A percentile compares a stretch with the other conserved stretches of the same genome.
phyloP scores from a whole-genome alignment of 1,140 invertebrate species.

The Steinernema feltiae region DNA sequence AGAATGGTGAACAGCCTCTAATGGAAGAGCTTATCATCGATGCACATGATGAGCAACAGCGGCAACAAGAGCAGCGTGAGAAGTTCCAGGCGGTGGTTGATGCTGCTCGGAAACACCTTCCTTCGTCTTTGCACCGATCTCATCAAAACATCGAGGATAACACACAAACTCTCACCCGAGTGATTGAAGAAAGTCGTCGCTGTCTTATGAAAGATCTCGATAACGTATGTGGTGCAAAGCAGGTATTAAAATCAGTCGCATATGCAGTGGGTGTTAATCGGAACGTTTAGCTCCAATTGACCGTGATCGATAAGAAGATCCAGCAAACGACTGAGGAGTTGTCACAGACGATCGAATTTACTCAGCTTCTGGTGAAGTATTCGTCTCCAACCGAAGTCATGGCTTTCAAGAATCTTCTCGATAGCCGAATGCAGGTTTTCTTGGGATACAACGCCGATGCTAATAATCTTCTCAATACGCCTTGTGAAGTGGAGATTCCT shows the following conservation, averaged over 20 bases:
- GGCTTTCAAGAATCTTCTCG: conserved; percentile 85
- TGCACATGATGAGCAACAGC: conserved; percentile 63
- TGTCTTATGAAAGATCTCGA: conserved; percentile 89
- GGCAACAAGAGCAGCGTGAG: conserved; percentile 53
- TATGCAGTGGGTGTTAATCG: conserved; percentile 6
- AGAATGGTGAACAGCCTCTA: conserved; percentile 66
- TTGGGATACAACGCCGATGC: conserved; percentile 78
- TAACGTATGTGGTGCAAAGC: conserved; percentile 79
- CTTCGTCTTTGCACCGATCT: conserved; percentile 40
- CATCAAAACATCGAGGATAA: conserved; percentile 87
- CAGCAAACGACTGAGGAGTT: conserved; percentile 89
- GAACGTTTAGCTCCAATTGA: conserved; percentile 65
- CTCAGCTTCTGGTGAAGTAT: conserved; percentile 81
- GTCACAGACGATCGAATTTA: conserved; percentile 83
- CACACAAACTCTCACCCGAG: conserved; percentile 72
- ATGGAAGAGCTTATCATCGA: conserved; percentile 66
- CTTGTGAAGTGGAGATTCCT: conserved; percentile 41
- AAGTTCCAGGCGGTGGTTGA: too few relatives aligned
- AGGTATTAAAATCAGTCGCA: conserved; percentile 62
- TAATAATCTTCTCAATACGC: conserved; percentile 56
- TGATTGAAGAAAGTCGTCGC: conserved; percentile 87
- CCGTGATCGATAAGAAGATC: conserved; percentile 78
- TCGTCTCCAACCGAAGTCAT: conserved; percentile 80
- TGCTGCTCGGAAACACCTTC: conserved; percentile 46
- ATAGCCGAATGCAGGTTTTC: conserved; percentile 77